Evolutionary conservation across 2,113 vertebrate genomes (phyloP).

Genomic region (Chloropsis cyanopogon): DNA sequence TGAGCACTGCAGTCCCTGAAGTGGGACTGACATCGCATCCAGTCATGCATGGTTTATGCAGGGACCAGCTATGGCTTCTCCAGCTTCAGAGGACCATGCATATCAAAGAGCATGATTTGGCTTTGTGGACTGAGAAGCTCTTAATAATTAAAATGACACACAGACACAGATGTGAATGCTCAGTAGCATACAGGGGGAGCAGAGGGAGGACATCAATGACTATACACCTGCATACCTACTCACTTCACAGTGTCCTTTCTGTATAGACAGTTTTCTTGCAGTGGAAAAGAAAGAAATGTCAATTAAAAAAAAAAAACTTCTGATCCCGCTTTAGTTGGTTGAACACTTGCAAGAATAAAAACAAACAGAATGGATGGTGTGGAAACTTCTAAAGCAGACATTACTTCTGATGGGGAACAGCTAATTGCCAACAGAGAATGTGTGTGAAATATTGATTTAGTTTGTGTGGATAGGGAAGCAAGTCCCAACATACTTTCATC

Average conservation of each 20-base stretch:
- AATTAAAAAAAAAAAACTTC: slow-evolving; percentile 19
- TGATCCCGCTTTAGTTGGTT: not conserved
- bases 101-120: not conserved
- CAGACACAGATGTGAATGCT: not conserved
- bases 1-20: not conserved
- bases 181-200: not conserved
- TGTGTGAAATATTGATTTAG: slow-evolving; percentile 52
- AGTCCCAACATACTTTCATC: slow-evolving; percentile 61
- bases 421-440: slow-evolving; percentile 16
- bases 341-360: not conserved
- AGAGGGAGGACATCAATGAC: not conserved
- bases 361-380: not conserved
- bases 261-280: not conserved
- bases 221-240: not conserved
- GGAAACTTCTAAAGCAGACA: not conserved
- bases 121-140: not conserved
- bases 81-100: not conserved
- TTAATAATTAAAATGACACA: slow-evolving; percentile 6
- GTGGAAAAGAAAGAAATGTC: not conserved
- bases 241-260: not conserved
- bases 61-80: not conserved
- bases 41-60: rapidly evolving
- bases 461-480: slow-evolving; percentile 1
- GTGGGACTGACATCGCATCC: not conserved
- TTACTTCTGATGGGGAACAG: slow-evolving; percentile 1